Evolutionary conservation across 2,888 invertebrate species (phyloP), one percentile per base, ranked within the genome.

Genomic region (Anoplius nigerrimus): DNA sequence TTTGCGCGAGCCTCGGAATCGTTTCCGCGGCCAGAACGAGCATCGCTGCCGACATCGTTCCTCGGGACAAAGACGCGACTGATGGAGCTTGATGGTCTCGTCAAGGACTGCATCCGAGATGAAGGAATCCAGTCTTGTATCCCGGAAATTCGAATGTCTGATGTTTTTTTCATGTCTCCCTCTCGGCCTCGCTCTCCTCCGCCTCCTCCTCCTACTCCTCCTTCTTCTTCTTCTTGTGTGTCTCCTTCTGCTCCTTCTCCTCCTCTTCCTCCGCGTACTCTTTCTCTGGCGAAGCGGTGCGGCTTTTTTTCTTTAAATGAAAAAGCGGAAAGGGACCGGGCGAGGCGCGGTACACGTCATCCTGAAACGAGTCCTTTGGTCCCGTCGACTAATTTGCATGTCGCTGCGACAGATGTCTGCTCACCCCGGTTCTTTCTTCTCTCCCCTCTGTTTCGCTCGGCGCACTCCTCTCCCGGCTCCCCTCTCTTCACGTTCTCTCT

Each of bases 341-440:
- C 16, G 52, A 53, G 58, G 42, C 62, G 67, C 53, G 65, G 13
- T 46, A 55, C 16, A 27, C 11, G 53, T 55, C 66, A 57, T 61
- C 55, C 42, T 53, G 65, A 58, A 71, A 59, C 62, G 45, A 58
- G 64, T 67, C 67, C 56, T 74, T 75, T 70, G 62, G 64, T 61
- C 59, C 57, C 66, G 67, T 53, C 64, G 57, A 72, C 64, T 77
- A 79, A 79, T 79, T 79, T 79, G 74, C 79, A 79, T 79, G 66
- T 66, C 66, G 69, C 69, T 61, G 68, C 72, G 77, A 79, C 79
- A 79, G 79, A 79, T 75, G 75, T 79, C 69, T 62, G 66, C 62
- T 67, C 69, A 69, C 71, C 67, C 42, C 53, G 53, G 57, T 58
- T 60, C 65, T 55, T 53, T 55, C 46, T 22, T 34, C 27, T 52